Conservation (phyloP, 2,113 vertebrate species). For the Nestor notabilis region DNA sequence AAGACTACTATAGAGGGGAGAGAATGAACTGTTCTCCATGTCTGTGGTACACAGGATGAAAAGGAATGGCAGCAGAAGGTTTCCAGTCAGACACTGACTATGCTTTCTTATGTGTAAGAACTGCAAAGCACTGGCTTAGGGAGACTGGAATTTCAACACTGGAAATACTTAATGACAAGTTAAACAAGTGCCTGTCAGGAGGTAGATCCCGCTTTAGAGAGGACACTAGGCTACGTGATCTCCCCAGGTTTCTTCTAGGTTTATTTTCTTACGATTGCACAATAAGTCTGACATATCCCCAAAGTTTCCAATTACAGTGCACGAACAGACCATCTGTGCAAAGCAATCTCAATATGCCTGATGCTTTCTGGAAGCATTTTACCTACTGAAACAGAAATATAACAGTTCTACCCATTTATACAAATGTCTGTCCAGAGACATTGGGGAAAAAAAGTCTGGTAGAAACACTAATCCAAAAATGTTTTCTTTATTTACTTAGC, state of each 20-base stretch:
- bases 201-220: background rate
- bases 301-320: slow-evolving; percentile 37
- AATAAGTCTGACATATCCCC: slow-evolving; percentile 10
- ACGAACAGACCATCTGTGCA: slow-evolving; percentile 30
- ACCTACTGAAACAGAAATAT: slow-evolving; percentile 3
- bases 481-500: background rate
- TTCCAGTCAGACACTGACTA: background rate
- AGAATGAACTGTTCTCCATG: background rate
- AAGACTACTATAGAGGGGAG: background rate
- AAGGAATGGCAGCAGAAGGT: background rate
- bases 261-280: slow-evolving; percentile 2
- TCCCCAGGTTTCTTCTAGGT: background rate
- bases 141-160: background rate
- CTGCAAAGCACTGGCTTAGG: background rate
- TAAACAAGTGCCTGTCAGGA: background rate
- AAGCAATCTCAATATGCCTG: slow-evolving; percentile 37
- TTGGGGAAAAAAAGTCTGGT: background rate
- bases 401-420: background rate
- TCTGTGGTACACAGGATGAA: background rate
- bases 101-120: background rate
- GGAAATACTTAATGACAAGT: background rate
- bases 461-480: background rate
- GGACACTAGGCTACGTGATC: background rate
- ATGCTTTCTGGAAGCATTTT: slow-evolving; percentile 32
- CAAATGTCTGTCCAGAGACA: background rate